Evolutionary conservation across 2,888 invertebrate genomes (phyloP).

Genomic region (Phyllotreta striolata): DNA sequence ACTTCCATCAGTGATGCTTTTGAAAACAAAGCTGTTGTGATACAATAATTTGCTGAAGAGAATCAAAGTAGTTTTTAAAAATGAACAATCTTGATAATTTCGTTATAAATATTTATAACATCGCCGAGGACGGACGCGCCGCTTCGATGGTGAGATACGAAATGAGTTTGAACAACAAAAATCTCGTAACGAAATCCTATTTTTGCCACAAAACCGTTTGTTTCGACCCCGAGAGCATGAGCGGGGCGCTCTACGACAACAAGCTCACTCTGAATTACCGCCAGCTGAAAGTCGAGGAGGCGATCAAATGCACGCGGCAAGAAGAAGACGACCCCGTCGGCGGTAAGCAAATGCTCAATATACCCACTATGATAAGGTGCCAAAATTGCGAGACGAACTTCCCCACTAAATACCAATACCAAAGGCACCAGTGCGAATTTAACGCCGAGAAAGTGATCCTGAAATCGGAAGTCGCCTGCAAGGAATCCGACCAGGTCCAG

Average conservation of each 20-base stretch:
- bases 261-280: constrained; percentile 34
- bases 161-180: constrained; percentile 51
- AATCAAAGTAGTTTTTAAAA: constrained; percentile 54
- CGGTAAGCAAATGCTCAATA: constrained; percentile 41
- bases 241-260: constrained; percentile 31
- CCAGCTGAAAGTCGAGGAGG: constrained; percentile 31
- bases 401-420: constrained; percentile 61
- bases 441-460: constrained; percentile 60
- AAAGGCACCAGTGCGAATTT: constrained; percentile 61
- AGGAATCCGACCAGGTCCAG: constrained; percentile 54
- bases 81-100: constrained; percentile 53
- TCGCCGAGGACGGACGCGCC: constrained; percentile 48
- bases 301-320: constrained; percentile 34
- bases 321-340: not conserved
- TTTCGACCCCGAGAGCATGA: constrained; percentile 21
- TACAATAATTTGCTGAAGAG: constrained; percentile 42
- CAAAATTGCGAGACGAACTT: constrained; percentile 62
- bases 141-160: constrained; percentile 48
- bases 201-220: constrained; percentile 45
- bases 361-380: constrained; percentile 57
- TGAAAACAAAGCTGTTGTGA: constrained; percentile 55
- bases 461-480: constrained; percentile 56
- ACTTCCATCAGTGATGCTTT: constrained; percentile 32
- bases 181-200: constrained; percentile 49
- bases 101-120: constrained; percentile 52